Conservation (phyloP, 2,888 invertebrate species). For the Scotopteryx bipunctaria region DNA sequence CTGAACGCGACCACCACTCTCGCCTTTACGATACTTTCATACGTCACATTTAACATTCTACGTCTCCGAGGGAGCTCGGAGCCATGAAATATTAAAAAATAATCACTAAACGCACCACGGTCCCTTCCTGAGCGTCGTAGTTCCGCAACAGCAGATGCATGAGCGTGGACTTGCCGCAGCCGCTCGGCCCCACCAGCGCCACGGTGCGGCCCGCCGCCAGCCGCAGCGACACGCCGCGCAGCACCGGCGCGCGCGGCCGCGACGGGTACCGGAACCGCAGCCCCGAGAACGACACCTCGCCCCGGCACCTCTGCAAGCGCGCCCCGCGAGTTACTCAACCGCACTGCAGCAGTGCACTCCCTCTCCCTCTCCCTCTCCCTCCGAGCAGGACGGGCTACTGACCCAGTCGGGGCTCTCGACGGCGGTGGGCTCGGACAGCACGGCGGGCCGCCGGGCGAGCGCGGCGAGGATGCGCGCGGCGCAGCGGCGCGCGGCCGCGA, state of each 20-base stretch:
- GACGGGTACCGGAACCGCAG: constrained; percentile 91
- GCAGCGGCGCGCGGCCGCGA: constrained; percentile 87
- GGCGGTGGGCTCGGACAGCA: constrained; percentile 57
- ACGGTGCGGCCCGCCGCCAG: constrained; percentile 87
- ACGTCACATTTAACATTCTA: no score
- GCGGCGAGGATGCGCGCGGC: constrained; percentile 86
- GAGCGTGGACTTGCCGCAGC: constrained; percentile 92
- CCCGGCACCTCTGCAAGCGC: constrained; percentile 77
- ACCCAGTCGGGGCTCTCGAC: constrained; percentile 60
- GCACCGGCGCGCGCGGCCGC: constrained; percentile 86
- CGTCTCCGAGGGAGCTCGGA: no score
- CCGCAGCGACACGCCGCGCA: constrained; percentile 85
- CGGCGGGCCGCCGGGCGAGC: constrained; percentile 67
- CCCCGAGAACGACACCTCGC: constrained; percentile 85
- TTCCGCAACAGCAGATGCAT: constrained; percentile 89
- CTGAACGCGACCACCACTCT: no score
- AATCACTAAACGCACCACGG: constrained; percentile 58
- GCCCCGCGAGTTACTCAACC: no score
- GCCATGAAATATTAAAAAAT: neutral
- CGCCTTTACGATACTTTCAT: no score
- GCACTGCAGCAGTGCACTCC: no score
- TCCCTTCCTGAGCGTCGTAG: constrained; percentile 87
- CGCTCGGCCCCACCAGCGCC: constrained; percentile 88
- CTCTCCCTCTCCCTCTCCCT: no score
- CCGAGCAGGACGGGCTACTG: constrained; percentile 38